A percentile compares a stretch with the other conserved stretches of the same genome.
These are phyloP conservation scores for Heterotilapia buettikoferi DNA, from an alignment of 2,113 vertebrate species.

Conservation along the genomic window DNA sequence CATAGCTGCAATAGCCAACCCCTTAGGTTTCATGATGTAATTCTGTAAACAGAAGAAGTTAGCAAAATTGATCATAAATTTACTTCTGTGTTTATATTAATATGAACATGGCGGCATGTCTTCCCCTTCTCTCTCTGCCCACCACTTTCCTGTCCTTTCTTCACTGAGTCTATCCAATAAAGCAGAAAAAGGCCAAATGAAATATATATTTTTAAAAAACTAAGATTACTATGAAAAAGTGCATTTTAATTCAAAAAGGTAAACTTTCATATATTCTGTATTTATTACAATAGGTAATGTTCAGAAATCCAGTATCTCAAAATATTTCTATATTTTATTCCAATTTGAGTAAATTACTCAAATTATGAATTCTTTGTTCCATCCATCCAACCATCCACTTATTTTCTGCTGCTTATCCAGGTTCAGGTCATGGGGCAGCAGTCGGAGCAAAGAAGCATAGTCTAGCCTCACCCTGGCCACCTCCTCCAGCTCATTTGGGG, in stretches of 20 bases:
- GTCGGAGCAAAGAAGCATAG: not conserved
- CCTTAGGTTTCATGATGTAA: slow-evolving; percentile 77
- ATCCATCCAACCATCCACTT: not conserved
- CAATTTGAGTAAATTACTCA: not conserved
- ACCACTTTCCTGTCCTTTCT: not conserved
- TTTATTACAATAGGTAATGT: not conserved
- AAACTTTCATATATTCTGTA: not conserved
- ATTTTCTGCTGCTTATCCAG: not conserved
- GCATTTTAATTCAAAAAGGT: not conserved
- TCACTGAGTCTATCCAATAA: not conserved
- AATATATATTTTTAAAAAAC: fast-evolving
- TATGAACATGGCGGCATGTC: not conserved
- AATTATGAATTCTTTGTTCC: not conserved
- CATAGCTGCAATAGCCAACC: slow-evolving; percentile 65
- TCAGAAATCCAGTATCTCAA: not conserved
- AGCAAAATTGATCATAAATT: not conserved
- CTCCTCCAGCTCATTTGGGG: not conserved
- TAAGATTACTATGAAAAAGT: not conserved
- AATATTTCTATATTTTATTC: not conserved
- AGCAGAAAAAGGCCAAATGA: not conserved
- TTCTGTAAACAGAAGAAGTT: slow-evolving; percentile 1
- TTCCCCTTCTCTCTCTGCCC: not conserved
- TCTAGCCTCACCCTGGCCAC: not conserved
- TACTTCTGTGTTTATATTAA: not conserved
- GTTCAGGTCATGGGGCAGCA: not conserved